phyloP scores from a whole-genome alignment of 2,888 invertebrate genomes.

The Tenthredo amoena region DNA sequence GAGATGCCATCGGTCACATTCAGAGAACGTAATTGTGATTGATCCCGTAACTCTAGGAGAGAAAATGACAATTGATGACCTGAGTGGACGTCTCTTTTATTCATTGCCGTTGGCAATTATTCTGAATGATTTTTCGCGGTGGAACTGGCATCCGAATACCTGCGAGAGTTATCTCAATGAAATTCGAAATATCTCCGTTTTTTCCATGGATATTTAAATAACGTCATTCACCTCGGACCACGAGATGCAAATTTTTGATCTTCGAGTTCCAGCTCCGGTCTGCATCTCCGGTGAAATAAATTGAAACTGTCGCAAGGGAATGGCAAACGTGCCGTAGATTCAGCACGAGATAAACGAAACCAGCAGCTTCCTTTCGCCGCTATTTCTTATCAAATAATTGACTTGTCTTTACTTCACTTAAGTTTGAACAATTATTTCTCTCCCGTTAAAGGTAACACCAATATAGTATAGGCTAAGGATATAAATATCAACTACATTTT shows the following conservation, averaged over 20 bases:
- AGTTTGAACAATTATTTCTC: not conserved
- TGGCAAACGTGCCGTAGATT: slow-evolving; percentile 43
- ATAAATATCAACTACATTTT: too few species aligned
- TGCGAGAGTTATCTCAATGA: not conserved
- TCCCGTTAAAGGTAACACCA: not conserved
- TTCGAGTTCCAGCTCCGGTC: not conserved
- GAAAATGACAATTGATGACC: slow-evolving; percentile 40
- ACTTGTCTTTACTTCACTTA: not conserved
- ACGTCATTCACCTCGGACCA: not conserved
- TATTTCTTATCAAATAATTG: slow-evolving; percentile 44
- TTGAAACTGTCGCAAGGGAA: slow-evolving; percentile 34
- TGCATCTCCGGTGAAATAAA: slow-evolving; percentile 26
- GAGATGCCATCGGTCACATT: slow-evolving; percentile 24
- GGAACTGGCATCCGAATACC: not conserved
- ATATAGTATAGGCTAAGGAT: too few species aligned
- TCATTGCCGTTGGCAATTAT: not conserved
- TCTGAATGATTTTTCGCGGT: not conserved
- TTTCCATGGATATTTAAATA: not conserved
- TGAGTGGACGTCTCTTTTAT: not conserved
- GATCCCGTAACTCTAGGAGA: not conserved
- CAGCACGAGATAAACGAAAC: not conserved
- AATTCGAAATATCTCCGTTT: not conserved
- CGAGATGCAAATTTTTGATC: slow-evolving; percentile 25
- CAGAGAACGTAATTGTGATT: slow-evolving; percentile 41
- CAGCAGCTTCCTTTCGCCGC: not conserved